Conservation (phyloP, 2,113 vertebrate species). For the Heterochromis multidens region DNA sequence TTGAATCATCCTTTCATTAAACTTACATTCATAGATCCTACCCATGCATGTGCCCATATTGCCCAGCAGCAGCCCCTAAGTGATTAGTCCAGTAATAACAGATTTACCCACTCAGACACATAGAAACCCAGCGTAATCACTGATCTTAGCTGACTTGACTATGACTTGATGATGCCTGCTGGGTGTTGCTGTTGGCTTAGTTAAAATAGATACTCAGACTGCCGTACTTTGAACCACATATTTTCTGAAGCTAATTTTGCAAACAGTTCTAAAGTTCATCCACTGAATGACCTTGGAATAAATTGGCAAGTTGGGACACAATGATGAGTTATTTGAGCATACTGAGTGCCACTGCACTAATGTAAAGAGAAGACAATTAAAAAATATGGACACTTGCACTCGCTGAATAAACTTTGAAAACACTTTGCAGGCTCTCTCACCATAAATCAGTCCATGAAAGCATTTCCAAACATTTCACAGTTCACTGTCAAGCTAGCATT, state of each 20-base stretch:
- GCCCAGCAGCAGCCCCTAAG: constrained; percentile 1
- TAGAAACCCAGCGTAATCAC: background rate
- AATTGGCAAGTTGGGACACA: background rate
- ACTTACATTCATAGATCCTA: background rate
- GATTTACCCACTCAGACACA: background rate
- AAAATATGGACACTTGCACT: background rate
- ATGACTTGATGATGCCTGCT: background rate
- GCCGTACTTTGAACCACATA: background rate
- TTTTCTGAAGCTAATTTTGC: background rate
- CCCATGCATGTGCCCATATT: background rate
- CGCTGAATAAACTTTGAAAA: background rate
- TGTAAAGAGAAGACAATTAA: background rate
- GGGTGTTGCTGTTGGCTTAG: constrained; percentile 14
- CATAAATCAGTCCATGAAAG: constrained; percentile 16
- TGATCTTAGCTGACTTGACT: constrained; percentile 8
- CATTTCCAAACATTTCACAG: background rate
- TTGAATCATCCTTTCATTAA: background rate
- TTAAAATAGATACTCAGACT: background rate
- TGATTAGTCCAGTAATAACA: background rate
- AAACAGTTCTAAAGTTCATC: background rate
- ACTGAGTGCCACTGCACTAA: background rate
- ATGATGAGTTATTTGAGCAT: background rate
- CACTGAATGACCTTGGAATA: background rate
- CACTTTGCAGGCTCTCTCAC: constrained; percentile 2
- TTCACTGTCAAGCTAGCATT: constrained; percentile 4